A percentile compares a stretch with the other conserved stretches of the same genome.
Evolutionary conservation across 2,113 vertebrate genomes (phyloP).

Genomic region (Dolichallabes microphthalmus): DNA sequence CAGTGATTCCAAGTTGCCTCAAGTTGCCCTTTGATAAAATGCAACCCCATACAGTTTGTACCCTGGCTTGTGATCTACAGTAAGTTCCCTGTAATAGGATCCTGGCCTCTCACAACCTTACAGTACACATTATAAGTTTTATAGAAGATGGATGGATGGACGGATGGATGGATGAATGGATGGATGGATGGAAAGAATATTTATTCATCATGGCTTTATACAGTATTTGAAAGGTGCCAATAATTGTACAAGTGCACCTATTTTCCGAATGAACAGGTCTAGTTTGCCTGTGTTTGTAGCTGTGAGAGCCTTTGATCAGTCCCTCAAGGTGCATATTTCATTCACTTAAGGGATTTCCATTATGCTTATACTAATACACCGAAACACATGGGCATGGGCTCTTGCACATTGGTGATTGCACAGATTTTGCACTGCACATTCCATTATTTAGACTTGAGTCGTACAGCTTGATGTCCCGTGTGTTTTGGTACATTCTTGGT

Average conservation of each 20-base stretch:
- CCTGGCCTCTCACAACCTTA: too few relatives aligned
- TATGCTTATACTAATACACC: background rate
- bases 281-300: background rate
- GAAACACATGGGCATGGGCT: background rate
- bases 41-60: too few relatives aligned
- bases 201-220: background rate
- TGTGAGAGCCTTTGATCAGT: slow-evolving; percentile 5
- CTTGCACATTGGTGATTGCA: background rate
- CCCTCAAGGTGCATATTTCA: background rate
- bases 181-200: too few relatives aligned
- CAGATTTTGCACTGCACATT: slow-evolving; percentile 18
- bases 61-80: too few relatives aligned
- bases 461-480: slow-evolving; percentile 18
- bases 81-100: too few relatives aligned
- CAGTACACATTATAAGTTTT: too few relatives aligned
- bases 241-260: background rate
- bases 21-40: too few relatives aligned
- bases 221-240: background rate
- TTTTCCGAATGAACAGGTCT: background rate
- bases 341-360: background rate
- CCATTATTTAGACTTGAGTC: slow-evolving; percentile 20
- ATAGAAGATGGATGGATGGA: too few relatives aligned
- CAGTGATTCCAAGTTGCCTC: too few relatives aligned
- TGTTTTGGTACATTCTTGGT: slow-evolving; percentile 19
- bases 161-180: too few relatives aligned